Evolutionary conservation across 2,797 vertebrate species (phyloP).

Genomic region (Bovichtus variegatus): DNA sequence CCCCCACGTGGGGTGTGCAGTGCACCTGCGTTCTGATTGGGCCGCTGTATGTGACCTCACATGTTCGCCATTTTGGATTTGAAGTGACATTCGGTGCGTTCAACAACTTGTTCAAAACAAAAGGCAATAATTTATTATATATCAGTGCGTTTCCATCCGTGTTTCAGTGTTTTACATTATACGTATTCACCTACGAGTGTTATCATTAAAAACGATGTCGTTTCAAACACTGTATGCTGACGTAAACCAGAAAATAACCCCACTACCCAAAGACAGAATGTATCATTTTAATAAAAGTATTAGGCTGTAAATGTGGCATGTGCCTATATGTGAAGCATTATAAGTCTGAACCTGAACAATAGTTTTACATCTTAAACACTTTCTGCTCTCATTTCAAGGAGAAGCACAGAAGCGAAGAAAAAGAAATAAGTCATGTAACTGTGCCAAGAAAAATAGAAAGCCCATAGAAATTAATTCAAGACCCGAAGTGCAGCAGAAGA

Average conservation of each 20-base stretch:
- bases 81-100: conserved; percentile 81
- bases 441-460: conserved; percentile 36
- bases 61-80: conserved; percentile 90
- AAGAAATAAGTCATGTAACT: conserved; percentile 25
- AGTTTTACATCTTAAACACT: not conserved
- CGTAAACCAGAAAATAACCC: conserved; percentile 13
- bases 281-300: conserved; percentile 5
- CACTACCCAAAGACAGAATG: not conserved
- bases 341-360: not conserved
- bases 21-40: conserved; percentile 79
- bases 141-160: conserved; percentile 13
- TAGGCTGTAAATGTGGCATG: not conserved
- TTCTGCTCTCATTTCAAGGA: conserved; percentile 3
- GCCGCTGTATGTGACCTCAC: conserved; percentile 80
- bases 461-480: conserved; percentile 43
- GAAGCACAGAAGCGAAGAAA: conserved; percentile 5
- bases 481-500: conserved; percentile 29
- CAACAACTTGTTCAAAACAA: conserved; percentile 86
- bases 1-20: conserved; percentile 88
- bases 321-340: not conserved
- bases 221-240: not conserved
- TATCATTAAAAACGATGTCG: not conserved
- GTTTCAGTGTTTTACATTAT: not conserved
- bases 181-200: not conserved
- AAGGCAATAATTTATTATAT: conserved; percentile 78